Evolutionary conservation across 2,888 invertebrate species (phyloP), one percentile per base, ranked within the genome.

Genomic region (Podotricha telesiphe): DNA sequence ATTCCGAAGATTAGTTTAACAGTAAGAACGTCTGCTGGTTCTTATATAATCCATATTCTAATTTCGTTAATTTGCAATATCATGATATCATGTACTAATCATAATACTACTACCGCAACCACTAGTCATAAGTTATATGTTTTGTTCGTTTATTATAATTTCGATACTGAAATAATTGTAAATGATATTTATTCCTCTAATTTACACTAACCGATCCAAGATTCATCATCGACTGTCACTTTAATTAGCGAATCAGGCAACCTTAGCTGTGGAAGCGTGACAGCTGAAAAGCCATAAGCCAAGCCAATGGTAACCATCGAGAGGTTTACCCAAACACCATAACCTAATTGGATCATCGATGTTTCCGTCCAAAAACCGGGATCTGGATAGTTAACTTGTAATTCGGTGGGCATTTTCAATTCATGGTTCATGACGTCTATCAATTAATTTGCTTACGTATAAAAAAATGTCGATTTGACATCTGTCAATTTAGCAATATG

Each of bases 251-350:
- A 91, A 53, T 89, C 83, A 0, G 82, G 68, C 15, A 78, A 77
- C 63, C 83, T 76, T 8, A 95, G 77, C 73, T 95, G 95, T 0
- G 95, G 94, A 22, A 94, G 81, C 0, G 93, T 93, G 6, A 95
- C 94, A 6, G 95, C 94, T 2, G 95, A 93, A 71, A 95, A 95
- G 0, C 94, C 95, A 76, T 94, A 94, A 0, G 93, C 91, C 82
- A 95, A 85, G 2, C 95, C 95, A 0, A 95, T 93, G 71, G 93
- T 93, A 15, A 95, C 83, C 20, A 94, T 91, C 0, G 94, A 93
- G 22, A 95, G 78, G 75, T 95, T 95, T 22, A 83, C 84, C 86
- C 88, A 86, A 13, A 84, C 3, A 0, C 87, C 86, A 55, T 88
- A 88, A 0, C 79, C 74, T 0, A 89, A 62, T 72, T 89, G 89